Base-by-base conservation (phyloP, 2,797 vertebrate genomes). In the Argentina silus region DNA sequence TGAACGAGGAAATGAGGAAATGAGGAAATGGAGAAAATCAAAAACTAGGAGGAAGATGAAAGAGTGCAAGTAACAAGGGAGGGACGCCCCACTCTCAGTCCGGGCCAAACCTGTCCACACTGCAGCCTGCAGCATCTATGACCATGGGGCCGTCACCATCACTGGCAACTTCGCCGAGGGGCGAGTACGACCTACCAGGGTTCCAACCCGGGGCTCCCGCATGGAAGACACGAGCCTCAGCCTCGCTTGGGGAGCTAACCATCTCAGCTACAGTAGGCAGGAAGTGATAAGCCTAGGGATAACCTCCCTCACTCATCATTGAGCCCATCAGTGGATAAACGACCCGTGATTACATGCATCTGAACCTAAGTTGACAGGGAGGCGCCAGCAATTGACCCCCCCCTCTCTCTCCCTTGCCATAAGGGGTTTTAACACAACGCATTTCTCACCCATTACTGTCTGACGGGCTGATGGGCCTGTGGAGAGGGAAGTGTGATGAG, bases 41-140 rank as follows among this genome's bases (percentile, higher is more conserved):
- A n/a, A n/a, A 83, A 85, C 86, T 81, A 67, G 73, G 77, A 55
- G 3, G 57, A 23, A 67, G 80, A 87, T 88, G 76, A 89, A 86
- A 85, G 83, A 79, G 81, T 81, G 81, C 76, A 36, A 36, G 27
- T 83, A 78, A 89, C 74, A 80, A 78, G 63, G 84, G 70, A 77
- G 72, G 73, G 75, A 79, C 77, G 83, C 80, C 73, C 76, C 10
- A 0, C 65, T 75, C 64, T 23, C 56, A 11, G 21, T 11, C 21
- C 3, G 62, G 83, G 86, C 79, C 79, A 82, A 57, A 21, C 27
- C 12, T 70, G 70, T 56, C 76, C 80, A 69, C 82, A 79, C 75
- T 1, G 27, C 83, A 70, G 81, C 75, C 19, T 70, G 70, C 83
- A 70, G 81, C 75, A 66, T 82, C 67, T 69, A 87, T 87, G 80